phyloP scores from a whole-genome alignment of 1,140 invertebrate species.

The Onthophagus taurus region DNA sequence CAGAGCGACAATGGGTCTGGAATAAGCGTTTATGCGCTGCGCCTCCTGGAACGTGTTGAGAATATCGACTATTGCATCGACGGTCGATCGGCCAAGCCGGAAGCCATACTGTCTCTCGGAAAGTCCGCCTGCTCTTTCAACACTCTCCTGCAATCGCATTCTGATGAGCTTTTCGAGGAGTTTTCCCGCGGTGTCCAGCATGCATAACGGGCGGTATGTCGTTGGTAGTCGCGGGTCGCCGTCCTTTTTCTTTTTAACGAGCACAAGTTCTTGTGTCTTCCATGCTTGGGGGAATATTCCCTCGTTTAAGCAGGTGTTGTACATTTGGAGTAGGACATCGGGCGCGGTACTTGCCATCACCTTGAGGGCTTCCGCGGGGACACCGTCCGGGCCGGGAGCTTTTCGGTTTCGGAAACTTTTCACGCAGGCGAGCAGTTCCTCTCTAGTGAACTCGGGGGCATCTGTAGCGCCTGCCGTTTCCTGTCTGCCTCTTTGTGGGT shows the following conservation, averaged over 20 bases:
- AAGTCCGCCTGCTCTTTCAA: slow-evolving; percentile 2
- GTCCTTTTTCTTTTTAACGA: neutral
- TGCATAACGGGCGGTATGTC: slow-evolving; percentile 6
- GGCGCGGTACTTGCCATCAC: too few relatives aligned
- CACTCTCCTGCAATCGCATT: neutral
- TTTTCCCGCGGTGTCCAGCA: slow-evolving; percentile 11
- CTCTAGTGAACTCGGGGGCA: neutral
- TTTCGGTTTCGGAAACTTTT: too few relatives aligned
- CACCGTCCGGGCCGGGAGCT: too few relatives aligned
- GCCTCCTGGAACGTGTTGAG: neutral
- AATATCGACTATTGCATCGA: slow-evolving; percentile 11
- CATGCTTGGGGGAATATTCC: too few relatives aligned
- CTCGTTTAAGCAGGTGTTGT: too few relatives aligned
- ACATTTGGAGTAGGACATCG: too few relatives aligned
- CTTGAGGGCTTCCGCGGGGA: too few relatives aligned
- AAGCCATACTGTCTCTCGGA: slow-evolving; percentile 10
- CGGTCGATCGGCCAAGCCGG: slow-evolving; percentile 10
- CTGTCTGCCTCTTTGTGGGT: neutral
- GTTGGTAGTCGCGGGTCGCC: neutral
- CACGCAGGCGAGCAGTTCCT: too few relatives aligned
- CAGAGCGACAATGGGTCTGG: slow-evolving; percentile 5
- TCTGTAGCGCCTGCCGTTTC: neutral
- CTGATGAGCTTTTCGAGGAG: slow-evolving; percentile 9
- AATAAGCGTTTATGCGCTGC: neutral
- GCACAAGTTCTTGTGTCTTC: neutral